Conservation (phyloP, 2,113 vertebrate species). For the Syngnathoides biaculeatus region DNA sequence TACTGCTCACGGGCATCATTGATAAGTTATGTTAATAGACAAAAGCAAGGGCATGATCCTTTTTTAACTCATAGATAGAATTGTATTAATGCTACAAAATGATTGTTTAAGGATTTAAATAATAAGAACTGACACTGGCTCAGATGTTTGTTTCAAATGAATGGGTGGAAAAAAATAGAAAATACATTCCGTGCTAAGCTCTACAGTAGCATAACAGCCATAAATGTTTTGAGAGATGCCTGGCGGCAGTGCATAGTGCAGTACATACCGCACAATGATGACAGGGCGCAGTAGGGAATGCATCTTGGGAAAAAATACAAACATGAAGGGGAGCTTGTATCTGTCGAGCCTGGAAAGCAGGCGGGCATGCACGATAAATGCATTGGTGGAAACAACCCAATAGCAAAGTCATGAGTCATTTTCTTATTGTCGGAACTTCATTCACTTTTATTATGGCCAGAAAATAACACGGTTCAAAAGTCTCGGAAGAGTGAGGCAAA, state of each 20-base stretch:
- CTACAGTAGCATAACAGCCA: neutral
- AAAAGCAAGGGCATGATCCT: too few species aligned
- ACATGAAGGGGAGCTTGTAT: neutral
- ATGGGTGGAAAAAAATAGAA: neutral
- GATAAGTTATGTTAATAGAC: too few species aligned
- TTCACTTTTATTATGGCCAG: neutral
- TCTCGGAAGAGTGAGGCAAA: neutral
- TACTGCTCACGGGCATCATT: too few species aligned
- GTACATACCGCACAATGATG: slow-evolving; percentile 6
- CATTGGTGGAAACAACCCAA: neutral
- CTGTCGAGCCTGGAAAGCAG: neutral
- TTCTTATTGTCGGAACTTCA: neutral
- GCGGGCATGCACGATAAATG: neutral
- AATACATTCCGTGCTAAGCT: too few species aligned
- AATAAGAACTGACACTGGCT: neutral
- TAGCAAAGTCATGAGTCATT: neutral
- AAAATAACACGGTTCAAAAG: neutral
- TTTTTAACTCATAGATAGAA: too few species aligned
- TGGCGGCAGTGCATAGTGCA: neutral
- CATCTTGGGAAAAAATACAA: neutral
- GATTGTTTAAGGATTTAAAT: too few species aligned
- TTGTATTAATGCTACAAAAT: too few species aligned
- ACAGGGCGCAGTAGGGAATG: slow-evolving; percentile 7
- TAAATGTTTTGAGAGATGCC: slow-evolving; percentile 5
- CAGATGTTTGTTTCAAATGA: neutral